phyloP scores from a whole-genome alignment of 2,888 invertebrate species.

The Nematopogon swammerdamellus region DNA sequence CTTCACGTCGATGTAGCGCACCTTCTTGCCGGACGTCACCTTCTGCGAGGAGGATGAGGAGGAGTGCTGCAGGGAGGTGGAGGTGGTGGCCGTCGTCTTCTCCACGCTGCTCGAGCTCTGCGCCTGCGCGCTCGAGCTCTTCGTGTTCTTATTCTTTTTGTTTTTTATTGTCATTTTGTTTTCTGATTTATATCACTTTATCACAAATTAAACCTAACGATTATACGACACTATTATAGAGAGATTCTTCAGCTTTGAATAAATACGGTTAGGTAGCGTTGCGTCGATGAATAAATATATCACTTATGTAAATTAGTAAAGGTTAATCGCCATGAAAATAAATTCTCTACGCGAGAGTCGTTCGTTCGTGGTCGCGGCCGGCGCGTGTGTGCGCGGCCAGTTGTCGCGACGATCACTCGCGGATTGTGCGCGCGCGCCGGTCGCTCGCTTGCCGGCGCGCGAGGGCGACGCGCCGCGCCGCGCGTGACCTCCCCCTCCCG shows the following conservation, averaged over 20 bases:
- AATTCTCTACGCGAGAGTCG: conserved; percentile 43
- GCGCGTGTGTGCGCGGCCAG: conserved; percentile 36
- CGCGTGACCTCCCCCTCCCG: conserved; percentile 22
- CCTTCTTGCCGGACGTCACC: conserved; percentile 46
- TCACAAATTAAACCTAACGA: not conserved
- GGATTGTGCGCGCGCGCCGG: conserved; percentile 33
- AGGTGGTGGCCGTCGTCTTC: conserved; percentile 32
- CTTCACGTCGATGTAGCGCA: conserved; percentile 51
- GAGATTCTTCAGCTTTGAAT: conserved; percentile 1
- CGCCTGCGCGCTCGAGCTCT: conserved; percentile 26
- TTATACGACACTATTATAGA: conserved; percentile 16
- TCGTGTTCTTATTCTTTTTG: conserved; percentile 52
- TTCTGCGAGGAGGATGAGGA: conserved; percentile 37
- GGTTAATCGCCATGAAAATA: conserved; percentile 9
- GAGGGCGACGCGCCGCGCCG: conserved; percentile 14
- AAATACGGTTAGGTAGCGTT: conserved; percentile 22
- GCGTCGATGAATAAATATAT: conserved; percentile 23
- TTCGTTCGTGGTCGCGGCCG: conserved; percentile 43
- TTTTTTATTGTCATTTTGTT: conserved; percentile 55
- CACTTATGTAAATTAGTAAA: not conserved
- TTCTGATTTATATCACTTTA: conserved; percentile 18
- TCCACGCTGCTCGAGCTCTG: conserved; percentile 42
- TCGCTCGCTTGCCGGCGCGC: too few relatives aligned
- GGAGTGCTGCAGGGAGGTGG: conserved; percentile 38
- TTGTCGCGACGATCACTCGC: conserved; percentile 38